Percentiles rank a stretch among this genome's conserved stretches.
Conservation (phyloP, 2,888 invertebrate genomes). For the Octodonta nipae region DNA sequence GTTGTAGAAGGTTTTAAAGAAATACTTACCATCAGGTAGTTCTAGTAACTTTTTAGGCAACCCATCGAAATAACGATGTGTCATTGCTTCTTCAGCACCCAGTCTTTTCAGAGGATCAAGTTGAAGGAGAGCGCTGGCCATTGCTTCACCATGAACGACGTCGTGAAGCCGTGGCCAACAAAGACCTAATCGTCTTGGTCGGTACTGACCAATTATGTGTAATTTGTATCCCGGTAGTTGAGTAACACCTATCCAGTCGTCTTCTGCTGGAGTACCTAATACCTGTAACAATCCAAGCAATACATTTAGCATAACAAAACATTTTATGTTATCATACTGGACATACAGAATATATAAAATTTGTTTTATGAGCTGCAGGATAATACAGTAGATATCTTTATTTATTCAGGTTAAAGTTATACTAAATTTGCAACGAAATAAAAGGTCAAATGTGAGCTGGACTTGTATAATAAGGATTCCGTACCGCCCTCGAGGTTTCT, state of each 20-base stretch:
- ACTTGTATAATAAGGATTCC: no score
- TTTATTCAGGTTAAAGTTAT: no score
- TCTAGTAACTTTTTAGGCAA: constrained; percentile 82
- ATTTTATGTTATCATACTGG: no score
- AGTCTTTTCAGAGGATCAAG: constrained; percentile 76
- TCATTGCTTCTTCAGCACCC: constrained; percentile 74
- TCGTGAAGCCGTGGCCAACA: constrained; percentile 84
- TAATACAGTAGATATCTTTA: no score
- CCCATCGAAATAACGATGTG: constrained; percentile 79
- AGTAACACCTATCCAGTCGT: constrained; percentile 84
- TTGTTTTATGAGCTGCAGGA: no score
- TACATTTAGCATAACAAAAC: no score
- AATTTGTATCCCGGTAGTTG: constrained; percentile 74
- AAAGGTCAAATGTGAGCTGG: no score
- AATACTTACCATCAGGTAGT: constrained; percentile 74
- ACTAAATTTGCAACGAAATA: no score
- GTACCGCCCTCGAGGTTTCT: no score
- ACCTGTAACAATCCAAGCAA: no score
- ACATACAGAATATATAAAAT: no score
- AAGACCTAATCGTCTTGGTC: constrained; percentile 63
- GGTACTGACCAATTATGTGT: constrained; percentile 59
- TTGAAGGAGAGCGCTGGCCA: constrained; percentile 74
- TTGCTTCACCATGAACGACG: constrained; percentile 76
- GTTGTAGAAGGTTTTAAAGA: no score
- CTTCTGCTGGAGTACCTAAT: constrained; percentile 87